phyloP scores from a whole-genome alignment of 92 coral and sea anemone genomes.

The Epizoanthus fatuus region DNA sequence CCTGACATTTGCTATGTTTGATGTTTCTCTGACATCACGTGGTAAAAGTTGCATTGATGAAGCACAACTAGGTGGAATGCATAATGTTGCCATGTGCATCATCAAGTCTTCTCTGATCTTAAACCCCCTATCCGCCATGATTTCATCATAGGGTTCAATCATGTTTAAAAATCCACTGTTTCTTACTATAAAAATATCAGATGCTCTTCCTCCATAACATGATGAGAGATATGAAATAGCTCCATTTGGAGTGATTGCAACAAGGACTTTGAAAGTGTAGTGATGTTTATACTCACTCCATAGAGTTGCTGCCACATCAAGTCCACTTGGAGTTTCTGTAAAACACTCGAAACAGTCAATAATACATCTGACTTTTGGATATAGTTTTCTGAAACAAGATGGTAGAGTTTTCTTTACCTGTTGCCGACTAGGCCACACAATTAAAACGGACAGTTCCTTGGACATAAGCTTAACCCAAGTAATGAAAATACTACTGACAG shows the following conservation, averaged over 20 bases:
- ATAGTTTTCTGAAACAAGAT: conserved; percentile 55
- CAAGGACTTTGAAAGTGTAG: too few species aligned
- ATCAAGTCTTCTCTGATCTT: conserved; percentile 42
- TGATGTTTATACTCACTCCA: conserved; percentile 17
- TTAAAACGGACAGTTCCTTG: conserved; percentile 73
- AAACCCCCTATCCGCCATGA: conserved; percentile 49
- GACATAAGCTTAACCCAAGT: conserved; percentile 70
- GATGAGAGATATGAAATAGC: conserved; percentile 52
- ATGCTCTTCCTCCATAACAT: conserved; percentile 52
- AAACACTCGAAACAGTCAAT: conserved; percentile 66
- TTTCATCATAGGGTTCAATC: conserved; percentile 17
- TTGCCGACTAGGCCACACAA: conserved; percentile 65
- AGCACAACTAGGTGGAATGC: conserved; percentile 50
- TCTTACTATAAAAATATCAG: conserved; percentile 33
- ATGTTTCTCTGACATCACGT: conserved; percentile 48
- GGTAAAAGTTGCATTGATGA: conserved; percentile 36
- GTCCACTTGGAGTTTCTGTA: conserved; percentile 20
- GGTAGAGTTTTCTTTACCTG: conserved; percentile 37
- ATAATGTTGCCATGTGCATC: conserved; percentile 44
- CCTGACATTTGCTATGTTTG: conserved; percentile 54
- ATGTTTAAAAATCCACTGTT: conserved; percentile 24
- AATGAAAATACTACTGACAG: conserved; percentile 61
- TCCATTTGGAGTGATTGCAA: conserved; percentile 7
- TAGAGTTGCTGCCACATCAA: conserved; percentile 71
- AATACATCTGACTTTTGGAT: conserved; percentile 68